phyloP scores from a whole-genome alignment of 1,140 invertebrate genomes.

The Ladona fulva region DNA sequence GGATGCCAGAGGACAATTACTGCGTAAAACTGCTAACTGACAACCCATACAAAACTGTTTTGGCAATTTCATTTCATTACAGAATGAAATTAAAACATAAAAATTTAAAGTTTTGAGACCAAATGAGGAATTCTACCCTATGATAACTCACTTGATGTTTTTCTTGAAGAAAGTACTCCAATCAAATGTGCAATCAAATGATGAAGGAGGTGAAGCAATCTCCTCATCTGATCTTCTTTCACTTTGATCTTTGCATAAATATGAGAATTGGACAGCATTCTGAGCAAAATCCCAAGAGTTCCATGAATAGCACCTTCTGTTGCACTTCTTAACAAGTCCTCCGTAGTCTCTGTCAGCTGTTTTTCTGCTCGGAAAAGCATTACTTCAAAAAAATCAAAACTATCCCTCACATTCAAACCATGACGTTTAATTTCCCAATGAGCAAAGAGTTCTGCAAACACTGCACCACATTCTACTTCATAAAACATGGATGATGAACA shows the following conservation, averaged over 20 bases:
- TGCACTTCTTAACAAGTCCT: constrained; percentile 36
- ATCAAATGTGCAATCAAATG: constrained; percentile 34
- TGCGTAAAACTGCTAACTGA: background rate
- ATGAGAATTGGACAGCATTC: constrained; percentile 25
- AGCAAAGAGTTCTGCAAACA: constrained; percentile 35
- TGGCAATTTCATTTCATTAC: background rate
- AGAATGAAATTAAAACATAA: no score
- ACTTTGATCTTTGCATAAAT: constrained; percentile 23
- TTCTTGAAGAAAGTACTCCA: constrained; percentile 30
- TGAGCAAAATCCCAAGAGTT: constrained; percentile 30
- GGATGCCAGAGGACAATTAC: background rate
- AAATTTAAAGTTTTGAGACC: no score
- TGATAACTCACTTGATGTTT: background rate
- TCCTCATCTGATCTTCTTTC: constrained; percentile 22
- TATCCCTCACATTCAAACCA: background rate
- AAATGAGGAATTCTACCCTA: background rate
- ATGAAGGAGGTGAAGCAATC: constrained; percentile 33
- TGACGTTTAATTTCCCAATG: constrained; percentile 20
- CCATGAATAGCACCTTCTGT: constrained; percentile 35
- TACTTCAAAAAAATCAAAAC: constrained; percentile 7
- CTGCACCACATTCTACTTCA: constrained; percentile 43
- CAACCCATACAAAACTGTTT: background rate
- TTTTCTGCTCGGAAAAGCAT: constrained; percentile 21
- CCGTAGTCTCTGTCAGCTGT: constrained; percentile 32
- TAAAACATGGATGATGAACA: constrained; percentile 44